Conservation (phyloP, 2,888 invertebrate species). For the Machimus rusticus region DNA sequence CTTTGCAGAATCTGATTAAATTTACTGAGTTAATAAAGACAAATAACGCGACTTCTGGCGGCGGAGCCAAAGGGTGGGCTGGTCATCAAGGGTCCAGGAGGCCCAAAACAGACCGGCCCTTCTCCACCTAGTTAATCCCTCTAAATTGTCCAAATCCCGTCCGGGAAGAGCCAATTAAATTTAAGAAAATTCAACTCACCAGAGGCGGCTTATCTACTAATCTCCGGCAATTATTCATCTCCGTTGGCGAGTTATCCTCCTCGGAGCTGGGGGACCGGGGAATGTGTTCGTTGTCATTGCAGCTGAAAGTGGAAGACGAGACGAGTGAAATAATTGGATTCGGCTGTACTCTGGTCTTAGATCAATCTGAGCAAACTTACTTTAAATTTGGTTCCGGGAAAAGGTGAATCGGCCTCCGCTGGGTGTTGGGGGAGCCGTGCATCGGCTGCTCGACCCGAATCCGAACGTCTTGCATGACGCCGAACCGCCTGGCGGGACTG, state of each 20-base stretch:
- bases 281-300: constrained; percentile 52
- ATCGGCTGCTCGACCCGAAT: constrained; percentile 57
- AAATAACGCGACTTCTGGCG: neutral
- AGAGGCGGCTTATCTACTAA: constrained; percentile 83
- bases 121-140: neutral
- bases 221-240: constrained; percentile 84
- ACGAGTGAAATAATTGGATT: neutral
- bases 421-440: constrained; percentile 50
- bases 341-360: neutral
- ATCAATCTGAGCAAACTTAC: constrained; percentile 41
- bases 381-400: constrained; percentile 49
- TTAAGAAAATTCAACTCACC: constrained; percentile 53
- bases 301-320: constrained; percentile 28
- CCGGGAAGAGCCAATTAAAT: neutral
- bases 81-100: neutral
- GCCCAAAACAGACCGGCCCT: neutral
- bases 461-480: constrained; percentile 61
- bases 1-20: neutral
- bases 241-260: constrained; percentile 87
- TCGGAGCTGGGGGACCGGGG: constrained; percentile 72
- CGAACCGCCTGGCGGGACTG: constrained; percentile 45
- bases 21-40: neutral
- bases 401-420: constrained; percentile 49
- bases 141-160: neutral
- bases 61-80: neutral